A percentile compares a stretch with the other conserved stretches of the same genome.
phyloP scores from a whole-genome alignment of 2,797 vertebrate genomes.

The Cynodonichthys magdalenae region DNA sequence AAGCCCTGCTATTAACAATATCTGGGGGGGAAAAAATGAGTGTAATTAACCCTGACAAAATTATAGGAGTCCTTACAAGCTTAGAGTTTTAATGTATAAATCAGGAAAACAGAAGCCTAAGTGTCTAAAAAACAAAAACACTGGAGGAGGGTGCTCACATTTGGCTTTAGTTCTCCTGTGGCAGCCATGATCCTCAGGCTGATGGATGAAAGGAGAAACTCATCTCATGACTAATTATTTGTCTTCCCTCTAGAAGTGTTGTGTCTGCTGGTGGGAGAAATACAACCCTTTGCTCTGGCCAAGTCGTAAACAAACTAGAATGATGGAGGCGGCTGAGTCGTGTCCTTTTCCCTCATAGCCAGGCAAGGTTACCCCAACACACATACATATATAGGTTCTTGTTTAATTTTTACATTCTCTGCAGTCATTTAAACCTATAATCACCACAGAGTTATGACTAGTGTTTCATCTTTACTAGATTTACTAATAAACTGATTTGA shows the following conservation, averaged over 20 bases:
- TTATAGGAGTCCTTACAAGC: constrained; percentile 26
- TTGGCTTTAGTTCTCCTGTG: constrained; percentile 40
- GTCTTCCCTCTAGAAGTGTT: constrained; percentile 60
- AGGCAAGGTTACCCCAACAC: neutral
- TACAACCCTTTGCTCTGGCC: constrained; percentile 46
- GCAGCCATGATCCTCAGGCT: constrained; percentile 60
- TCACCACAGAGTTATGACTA: neutral
- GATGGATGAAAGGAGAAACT: constrained; percentile 69
- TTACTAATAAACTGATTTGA: too few relatives aligned
- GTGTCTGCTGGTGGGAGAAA: constrained; percentile 56
- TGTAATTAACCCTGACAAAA: constrained; percentile 42
- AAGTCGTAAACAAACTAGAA: constrained; percentile 57
- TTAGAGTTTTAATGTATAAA: constrained; percentile 49
- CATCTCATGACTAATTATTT: constrained; percentile 74
- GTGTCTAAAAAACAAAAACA: constrained; percentile 36
- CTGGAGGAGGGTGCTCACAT: constrained; percentile 50
- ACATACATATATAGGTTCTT: neutral
- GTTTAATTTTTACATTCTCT: neutral
- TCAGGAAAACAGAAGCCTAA: constrained; percentile 37
- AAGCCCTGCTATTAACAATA: constrained; percentile 33
- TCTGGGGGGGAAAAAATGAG: neutral
- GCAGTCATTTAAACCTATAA: neutral
- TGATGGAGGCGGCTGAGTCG: constrained; percentile 42
- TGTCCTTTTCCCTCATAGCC: constrained; percentile 1
- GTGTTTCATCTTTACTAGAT: too few relatives aligned